Conservation (phyloP, 2,797 vertebrate species). For the Gallirallus australis region DNA sequence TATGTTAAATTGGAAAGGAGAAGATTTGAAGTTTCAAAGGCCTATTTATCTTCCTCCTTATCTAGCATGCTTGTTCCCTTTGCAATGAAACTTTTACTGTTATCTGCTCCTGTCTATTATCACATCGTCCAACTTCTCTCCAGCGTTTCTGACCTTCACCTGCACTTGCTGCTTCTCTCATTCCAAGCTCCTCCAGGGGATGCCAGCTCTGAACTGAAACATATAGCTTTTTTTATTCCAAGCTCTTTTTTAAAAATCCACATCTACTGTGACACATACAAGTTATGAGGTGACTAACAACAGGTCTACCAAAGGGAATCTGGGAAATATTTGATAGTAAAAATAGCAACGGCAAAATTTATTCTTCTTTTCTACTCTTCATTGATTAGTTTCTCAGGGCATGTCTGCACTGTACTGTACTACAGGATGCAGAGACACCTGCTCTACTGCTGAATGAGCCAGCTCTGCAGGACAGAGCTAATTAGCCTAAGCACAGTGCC, state of each 20-base stretch:
- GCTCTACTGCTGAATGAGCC: not conserved
- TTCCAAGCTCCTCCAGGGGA: not conserved
- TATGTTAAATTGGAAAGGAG: constrained; percentile 47
- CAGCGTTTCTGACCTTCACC: constrained; percentile 22
- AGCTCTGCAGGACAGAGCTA: not conserved
- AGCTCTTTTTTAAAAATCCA: not conserved
- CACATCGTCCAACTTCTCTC: not conserved
- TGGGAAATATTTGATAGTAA: not conserved
- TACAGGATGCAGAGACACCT: not conserved
- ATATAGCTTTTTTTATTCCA: not conserved
- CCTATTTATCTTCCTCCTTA: constrained; percentile 51
- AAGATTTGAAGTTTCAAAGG: constrained; percentile 57
- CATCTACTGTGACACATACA: not conserved
- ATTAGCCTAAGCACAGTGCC: not conserved
- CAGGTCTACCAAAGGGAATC: not conserved
- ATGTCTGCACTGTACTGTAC: not conserved
- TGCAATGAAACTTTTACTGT: constrained; percentile 27
- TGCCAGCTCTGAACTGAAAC: constrained; percentile 1
- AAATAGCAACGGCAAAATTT: not conserved
- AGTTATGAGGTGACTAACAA: not conserved
- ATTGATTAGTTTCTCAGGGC: not conserved
- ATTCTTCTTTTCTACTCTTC: not conserved
- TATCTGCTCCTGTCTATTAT: constrained; percentile 45
- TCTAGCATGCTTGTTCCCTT: constrained; percentile 4
- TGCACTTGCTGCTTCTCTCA: constrained; percentile 8